These are phyloP conservation scores for Linnaemya vulpina DNA, from an alignment of 2,888 invertebrate genomes.

Conservation along the genomic window DNA sequence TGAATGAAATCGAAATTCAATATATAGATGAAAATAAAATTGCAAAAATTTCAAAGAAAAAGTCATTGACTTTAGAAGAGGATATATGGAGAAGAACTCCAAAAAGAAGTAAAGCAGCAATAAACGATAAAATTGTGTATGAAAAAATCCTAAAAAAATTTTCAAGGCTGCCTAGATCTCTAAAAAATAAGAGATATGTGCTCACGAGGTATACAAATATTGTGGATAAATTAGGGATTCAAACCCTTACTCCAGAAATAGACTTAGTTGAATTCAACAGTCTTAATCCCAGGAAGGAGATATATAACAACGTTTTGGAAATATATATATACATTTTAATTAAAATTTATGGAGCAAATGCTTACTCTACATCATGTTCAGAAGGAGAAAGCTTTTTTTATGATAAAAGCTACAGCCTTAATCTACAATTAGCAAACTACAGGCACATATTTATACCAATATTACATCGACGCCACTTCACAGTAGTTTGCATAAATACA, in stretches of 20 bases:
- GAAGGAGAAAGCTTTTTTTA: neutral
- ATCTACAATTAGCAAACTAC: neutral
- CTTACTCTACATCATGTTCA: too few relatives aligned
- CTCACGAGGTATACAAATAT: neutral
- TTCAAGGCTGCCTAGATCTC: neutral
- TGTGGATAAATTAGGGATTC: neutral
- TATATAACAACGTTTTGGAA: conserved; percentile 26
- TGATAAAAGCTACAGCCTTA: neutral
- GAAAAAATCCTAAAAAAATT: neutral
- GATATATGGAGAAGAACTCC: conserved; percentile 33
- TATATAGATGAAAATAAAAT: conserved; percentile 3
- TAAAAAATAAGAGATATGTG: conserved; percentile 11
- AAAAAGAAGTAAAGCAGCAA: neutral
- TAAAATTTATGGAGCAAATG: neutral
- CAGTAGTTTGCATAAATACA: conserved; percentile 19
- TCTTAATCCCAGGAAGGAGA: neutral
- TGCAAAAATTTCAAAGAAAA: neutral
- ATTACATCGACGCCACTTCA: conserved; percentile 6
- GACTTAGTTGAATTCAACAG: conserved; percentile 2
- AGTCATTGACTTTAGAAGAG: neutral
- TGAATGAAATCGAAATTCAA: conserved; percentile 6
- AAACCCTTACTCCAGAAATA: neutral
- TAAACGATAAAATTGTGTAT: too few relatives aligned
- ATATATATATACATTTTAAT: conserved; percentile 5
- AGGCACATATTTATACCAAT: conserved; percentile 18